Conservation (phyloP, 2,888 invertebrate genomes). For the Auanema freiburgensis region DNA sequence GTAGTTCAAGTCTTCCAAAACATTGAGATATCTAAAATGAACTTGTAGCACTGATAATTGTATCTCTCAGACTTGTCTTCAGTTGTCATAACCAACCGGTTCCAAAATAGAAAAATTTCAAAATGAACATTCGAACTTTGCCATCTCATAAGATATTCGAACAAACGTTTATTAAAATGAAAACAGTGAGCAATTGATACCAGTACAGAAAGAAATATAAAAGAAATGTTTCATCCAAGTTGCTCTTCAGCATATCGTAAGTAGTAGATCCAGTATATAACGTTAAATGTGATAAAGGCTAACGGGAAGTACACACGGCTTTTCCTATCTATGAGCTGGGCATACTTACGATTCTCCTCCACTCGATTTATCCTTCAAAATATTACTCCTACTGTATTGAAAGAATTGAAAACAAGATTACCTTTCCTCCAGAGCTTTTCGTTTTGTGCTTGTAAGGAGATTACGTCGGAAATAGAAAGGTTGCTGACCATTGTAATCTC, state of each 20-base stretch:
- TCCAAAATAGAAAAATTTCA: too few relatives aligned
- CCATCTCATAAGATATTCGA: too few relatives aligned
- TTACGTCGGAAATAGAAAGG: constrained; percentile 39
- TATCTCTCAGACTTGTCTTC: too few relatives aligned
- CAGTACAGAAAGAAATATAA: constrained; percentile 1
- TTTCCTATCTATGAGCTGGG: constrained; percentile 46
- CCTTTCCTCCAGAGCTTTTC: constrained; percentile 48
- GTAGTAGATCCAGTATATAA: constrained; percentile 58
- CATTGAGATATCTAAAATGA: too few relatives aligned
- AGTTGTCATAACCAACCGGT: too few relatives aligned
- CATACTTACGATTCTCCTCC: constrained; percentile 49
- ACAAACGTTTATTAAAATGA: too few relatives aligned
- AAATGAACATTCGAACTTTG: too few relatives aligned
- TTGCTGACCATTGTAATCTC: constrained; percentile 44
- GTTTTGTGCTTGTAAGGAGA: constrained; percentile 36
- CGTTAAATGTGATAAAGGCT: constrained; percentile 55
- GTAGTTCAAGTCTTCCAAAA: too few relatives aligned
- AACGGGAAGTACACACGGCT: constrained; percentile 54
- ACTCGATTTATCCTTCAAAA: constrained; percentile 43
- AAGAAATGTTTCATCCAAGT: neutral
- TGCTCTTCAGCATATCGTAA: constrained; percentile 36
- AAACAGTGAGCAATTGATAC: too few relatives aligned
- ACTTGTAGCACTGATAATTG: too few relatives aligned
- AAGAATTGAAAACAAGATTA: constrained; percentile 11
- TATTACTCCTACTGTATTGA: neutral